phyloP scores from a whole-genome alignment of 1,140 invertebrate species.

The Sipha flava region DNA sequence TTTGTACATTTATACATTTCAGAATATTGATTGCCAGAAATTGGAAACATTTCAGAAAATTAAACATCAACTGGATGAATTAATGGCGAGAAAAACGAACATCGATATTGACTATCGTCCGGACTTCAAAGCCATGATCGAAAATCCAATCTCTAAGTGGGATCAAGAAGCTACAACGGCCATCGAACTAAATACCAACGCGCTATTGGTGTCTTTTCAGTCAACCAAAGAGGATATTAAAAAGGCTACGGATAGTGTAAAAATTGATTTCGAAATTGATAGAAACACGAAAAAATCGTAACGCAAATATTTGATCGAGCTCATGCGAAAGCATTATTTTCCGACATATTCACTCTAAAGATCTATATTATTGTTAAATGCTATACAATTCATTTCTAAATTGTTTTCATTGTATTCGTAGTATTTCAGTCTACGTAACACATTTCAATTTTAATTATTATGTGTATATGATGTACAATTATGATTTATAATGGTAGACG shows the following conservation, averaged over 20 bases:
- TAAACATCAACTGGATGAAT: neutral
- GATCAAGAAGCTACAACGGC: neutral
- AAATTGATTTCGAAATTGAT: neutral
- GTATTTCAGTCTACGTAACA: no score
- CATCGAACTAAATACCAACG: neutral
- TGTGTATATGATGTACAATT: no score
- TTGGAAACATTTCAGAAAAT: neutral
- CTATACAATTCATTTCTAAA: no score
- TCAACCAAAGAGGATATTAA: neutral
- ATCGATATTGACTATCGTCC: neutral
- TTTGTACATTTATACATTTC: neutral
- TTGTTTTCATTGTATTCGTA: no score
- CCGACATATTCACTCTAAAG: no score
- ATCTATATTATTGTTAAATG: no score
- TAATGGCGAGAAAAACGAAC: neutral
- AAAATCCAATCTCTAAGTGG: neutral
- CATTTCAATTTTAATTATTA: no score
- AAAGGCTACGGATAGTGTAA: neutral
- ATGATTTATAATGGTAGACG: no score
- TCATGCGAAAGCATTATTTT: no score
- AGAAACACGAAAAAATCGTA: neutral
- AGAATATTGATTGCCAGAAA: neutral
- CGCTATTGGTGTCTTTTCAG: neutral
- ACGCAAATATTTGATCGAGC: neutral
- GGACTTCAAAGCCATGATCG: neutral